Evolutionary conservation across 2,113 vertebrate species (phyloP).

Genomic region (Symphodus melops): DNA sequence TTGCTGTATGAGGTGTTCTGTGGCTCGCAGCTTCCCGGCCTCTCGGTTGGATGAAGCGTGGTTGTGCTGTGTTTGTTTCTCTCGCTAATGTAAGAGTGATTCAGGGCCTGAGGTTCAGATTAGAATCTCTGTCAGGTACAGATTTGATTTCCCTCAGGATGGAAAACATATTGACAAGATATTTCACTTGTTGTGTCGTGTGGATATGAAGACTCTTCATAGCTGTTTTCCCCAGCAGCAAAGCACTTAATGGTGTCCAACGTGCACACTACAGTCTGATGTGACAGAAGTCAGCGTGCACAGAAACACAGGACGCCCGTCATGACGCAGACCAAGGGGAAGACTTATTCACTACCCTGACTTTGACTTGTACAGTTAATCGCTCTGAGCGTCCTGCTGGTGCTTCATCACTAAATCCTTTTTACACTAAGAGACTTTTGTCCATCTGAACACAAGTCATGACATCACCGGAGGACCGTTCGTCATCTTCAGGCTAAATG

Average conservation of each 20-base stretch:
- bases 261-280: constrained; percentile 14
- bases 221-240: constrained; percentile 22
- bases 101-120: constrained; percentile 55
- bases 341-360: too few relatives aligned
- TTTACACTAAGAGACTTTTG: too few relatives aligned
- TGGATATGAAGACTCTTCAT: constrained; percentile 8
- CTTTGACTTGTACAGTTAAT: not conserved
- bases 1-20: constrained; percentile 45
- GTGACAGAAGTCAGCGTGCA: not conserved
- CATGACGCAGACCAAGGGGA: constrained; percentile 10
- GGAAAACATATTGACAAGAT: constrained; percentile 56
- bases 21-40: constrained; percentile 31
- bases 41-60: constrained; percentile 30
- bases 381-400: not conserved
- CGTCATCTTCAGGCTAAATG: not conserved
- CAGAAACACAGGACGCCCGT: not conserved
- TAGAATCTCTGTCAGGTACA: constrained; percentile 47
- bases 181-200: constrained; percentile 37
- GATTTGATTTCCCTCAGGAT: constrained; percentile 58
- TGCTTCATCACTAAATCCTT: not conserved
- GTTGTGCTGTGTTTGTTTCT: constrained; percentile 51
- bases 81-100: constrained; percentile 49
- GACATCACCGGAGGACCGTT: too few relatives aligned
- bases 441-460: too few relatives aligned
- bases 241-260: constrained; percentile 25